Evolutionary conservation across 2,113 vertebrate species (phyloP), one percentile per base, ranked within the genome.

Genomic region (Hoplias malabaricus): DNA sequence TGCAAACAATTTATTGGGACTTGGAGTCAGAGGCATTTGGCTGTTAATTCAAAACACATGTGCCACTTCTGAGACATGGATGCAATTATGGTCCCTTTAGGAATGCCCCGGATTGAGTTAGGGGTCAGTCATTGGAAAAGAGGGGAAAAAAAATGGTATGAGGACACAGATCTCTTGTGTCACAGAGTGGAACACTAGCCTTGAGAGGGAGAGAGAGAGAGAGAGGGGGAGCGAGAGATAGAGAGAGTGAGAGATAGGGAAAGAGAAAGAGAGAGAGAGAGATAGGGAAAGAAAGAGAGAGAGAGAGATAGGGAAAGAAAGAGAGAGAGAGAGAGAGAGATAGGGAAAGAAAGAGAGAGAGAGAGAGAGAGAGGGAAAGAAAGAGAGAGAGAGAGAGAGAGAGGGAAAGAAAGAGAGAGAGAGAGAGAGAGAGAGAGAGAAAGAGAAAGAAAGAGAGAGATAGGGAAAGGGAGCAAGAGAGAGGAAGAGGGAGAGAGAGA

Each of bases 11-110:
- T 84, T 74, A 78, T 70, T 73, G 71, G 63, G 69, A 56, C 75
- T 80, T 63, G 25, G 54, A 83, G 85, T 77, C 74, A 61, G 69
- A 83, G 68, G 70, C 75, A 82, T 81, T 82, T 73, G 80, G 66
- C 54, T 42, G 9, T 66, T 85, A 84, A 85, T 80, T 78, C 19
- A 77, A 84, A 87, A 82, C 82, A 87, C 70, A 83, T 82, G 84
- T 31, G 61, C 73, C 72, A 78, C 78, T 76, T 82, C 68, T 73
- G 74, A 72, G 80, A 48, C 50, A 68, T 80, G 74, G 75, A 80
- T 25, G 62, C 80, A 84, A 82, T 84, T 80, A 82, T 71, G 29
- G 68, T 50, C 65, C 80, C 14, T 53, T 16, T 62, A 79, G 79
- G 80, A 84, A 79, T 82, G 76, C 48, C 80, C n/a, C 68, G 19